These are phyloP conservation scores for Sebastes umbrosus DNA, from an alignment of 2,797 vertebrate species.

Conservation along the genomic window DNA sequence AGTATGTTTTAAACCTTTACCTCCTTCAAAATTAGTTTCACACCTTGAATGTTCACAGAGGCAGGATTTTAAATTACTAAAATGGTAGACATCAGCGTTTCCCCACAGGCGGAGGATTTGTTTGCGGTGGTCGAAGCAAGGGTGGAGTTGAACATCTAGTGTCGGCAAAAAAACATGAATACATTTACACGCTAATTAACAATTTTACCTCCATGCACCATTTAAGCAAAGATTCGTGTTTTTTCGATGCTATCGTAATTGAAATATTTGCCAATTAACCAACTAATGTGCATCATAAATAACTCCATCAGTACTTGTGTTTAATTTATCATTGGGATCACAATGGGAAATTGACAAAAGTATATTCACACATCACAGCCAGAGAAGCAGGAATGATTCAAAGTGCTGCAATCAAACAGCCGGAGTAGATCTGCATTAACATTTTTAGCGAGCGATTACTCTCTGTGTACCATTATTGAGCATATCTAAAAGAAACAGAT, in stretches of 20 bases:
- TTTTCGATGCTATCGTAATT: background rate
- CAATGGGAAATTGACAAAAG: background rate
- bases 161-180: background rate
- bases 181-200: background rate
- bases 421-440: background rate
- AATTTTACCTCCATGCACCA: background rate
- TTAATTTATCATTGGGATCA: background rate
- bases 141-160: too few species aligned
- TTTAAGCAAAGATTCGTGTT: background rate
- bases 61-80: background rate
- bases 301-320: background rate
- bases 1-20: background rate
- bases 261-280: slow-evolving; percentile 10
- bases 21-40: background rate
- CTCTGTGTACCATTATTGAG: background rate
- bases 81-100: background rate
- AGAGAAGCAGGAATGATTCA: background rate
- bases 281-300: background rate
- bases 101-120: background rate
- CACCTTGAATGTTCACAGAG: background rate
- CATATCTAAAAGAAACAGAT: slow-evolving; percentile 17
- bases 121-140: background rate
- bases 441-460: slow-evolving; percentile 10
- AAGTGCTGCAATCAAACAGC: background rate
- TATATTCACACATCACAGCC: background rate